Percentiles rank a stretch among this genome's conserved stretches.
Conservation (phyloP, 2,113 vertebrate genomes). For the Cavia porcellus region DNA sequence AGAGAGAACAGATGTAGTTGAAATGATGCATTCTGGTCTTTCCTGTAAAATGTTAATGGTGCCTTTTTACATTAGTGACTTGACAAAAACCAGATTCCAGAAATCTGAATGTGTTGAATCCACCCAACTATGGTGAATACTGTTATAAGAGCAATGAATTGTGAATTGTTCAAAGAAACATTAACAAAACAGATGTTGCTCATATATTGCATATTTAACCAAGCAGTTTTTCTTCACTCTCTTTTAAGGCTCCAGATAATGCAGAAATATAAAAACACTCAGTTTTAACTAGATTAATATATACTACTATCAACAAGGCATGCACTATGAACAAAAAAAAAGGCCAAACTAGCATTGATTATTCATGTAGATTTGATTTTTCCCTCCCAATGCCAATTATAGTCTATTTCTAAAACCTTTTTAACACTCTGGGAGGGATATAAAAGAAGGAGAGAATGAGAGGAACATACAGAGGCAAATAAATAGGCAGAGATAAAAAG, state of each 20-base stretch:
- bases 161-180: conserved; percentile 8
- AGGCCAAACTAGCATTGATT: background rate
- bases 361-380: background rate
- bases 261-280: background rate
- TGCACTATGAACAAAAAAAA: background rate
- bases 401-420: conserved; percentile 14
- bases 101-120: background rate
- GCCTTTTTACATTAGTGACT: conserved; percentile 25
- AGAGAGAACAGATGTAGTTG: background rate
- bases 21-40: background rate
- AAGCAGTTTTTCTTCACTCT: background rate
- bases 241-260: conserved; percentile 48
- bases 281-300: background rate
- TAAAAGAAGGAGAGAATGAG: too few relatives aligned
- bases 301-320: background rate
- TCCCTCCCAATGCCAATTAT: background rate
- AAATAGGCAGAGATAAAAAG: background rate
- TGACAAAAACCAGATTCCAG: background rate
- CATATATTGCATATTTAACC: background rate
- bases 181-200: conserved; percentile 15
- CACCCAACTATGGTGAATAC: background rate
- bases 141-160: background rate
- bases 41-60: background rate
- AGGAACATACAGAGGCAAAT: background rate
- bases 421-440: background rate